A percentile compares a stretch with the other conserved stretches of the same genome.
Conservation (phyloP, 2,113 vertebrate genomes). For the Centrocercus urophasianus region DNA sequence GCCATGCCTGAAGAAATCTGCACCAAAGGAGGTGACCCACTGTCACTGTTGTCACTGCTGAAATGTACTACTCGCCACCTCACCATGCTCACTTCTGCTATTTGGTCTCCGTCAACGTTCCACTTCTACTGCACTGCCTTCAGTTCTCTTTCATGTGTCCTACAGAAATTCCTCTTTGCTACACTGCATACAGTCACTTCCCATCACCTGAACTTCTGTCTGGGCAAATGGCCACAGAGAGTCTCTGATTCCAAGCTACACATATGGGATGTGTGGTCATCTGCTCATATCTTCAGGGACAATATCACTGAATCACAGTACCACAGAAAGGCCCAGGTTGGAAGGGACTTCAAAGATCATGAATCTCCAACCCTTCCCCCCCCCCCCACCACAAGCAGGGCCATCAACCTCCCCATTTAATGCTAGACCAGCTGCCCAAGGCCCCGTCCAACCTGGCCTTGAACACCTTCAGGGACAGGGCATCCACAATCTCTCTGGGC, state of each 20-base stretch:
- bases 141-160: neutral
- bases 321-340: no score
- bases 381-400: no score
- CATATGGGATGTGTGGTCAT: fast-evolving
- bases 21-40: neutral
- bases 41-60: neutral
- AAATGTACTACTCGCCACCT: no score
- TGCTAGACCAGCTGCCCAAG: no score
- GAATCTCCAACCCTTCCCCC: no score
- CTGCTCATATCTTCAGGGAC: neutral
- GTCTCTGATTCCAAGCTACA: neutral
- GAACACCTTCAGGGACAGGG: no score
- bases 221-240: neutral
- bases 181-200: no score
- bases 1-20: neutral
- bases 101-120: neutral
- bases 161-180: neutral
- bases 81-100: neutral
- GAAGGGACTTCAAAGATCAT: no score
- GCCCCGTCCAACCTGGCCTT: no score
- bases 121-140: neutral
- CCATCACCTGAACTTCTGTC: neutral
- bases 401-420: no score
- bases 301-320: neutral
- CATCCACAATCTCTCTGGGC: no score